Evolutionary conservation across 2,888 invertebrate species (phyloP), one percentile per base, ranked within the genome.

Genomic region (Aspidiotus rigidus): DNA sequence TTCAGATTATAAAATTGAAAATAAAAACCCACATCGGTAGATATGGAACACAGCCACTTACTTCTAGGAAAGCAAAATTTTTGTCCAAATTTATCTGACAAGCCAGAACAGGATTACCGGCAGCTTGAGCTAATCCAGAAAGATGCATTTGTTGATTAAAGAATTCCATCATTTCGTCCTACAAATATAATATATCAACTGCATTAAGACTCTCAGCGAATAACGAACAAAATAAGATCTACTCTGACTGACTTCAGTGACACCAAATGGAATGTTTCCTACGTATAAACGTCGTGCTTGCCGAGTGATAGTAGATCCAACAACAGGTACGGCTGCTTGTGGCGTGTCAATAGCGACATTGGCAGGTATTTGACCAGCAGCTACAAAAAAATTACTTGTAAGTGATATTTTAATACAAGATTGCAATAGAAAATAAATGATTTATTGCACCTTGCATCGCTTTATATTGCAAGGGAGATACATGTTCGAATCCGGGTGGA

Each of bases 51-150:
- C 5, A 28, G 28, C 28, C 1, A 28, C 28, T 82, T 81, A 95
- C 94, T 84, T 97, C 96, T 75, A 98, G 84, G 82, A 98, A 98
- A 76, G 98, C 98, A 84, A 98, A 98, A 81, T 98, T 98, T 81
- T 98, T 98, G 80, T 98, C 98, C 79, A 98, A 84, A 82, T 98
- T 98, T 71, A 98, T 97, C 79, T 98, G 98, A 78, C 97, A 97
- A n/a, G 97, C 96, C 64, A 98, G 84, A 59, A 98, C 94, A n/a
- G 98, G 97, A 81, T 95, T 96, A 64, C 98, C 98, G 67, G 95
- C 95, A 1, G 96, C 96, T 80, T 98, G 97, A 0, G 96, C 94
- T 75, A 98, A 82, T 16, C 96, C 96, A 72, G 96, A 94, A 16
- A 96, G 83, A 80, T 96, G 95, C 98, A 98, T 98, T 80, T 98